Evolutionary conservation across 1,140 invertebrate genomes (phyloP), one percentile per base, ranked within the genome.

Genomic region (Branchinecta lynchi): DNA sequence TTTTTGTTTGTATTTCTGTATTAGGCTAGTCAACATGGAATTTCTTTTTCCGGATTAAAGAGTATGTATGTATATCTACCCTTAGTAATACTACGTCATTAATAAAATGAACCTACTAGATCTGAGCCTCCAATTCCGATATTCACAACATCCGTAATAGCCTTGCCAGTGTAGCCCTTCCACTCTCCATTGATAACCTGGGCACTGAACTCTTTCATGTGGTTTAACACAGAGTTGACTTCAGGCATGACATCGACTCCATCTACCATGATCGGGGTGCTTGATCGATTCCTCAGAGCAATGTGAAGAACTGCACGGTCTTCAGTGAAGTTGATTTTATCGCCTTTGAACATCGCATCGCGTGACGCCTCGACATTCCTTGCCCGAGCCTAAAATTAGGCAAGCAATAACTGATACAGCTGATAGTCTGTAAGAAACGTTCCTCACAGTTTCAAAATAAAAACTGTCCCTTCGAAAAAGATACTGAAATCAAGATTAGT

Each of bases 71-170:
- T n/a, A n/a, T n/a, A n/a, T n/a, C n/a, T n/a, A n/a, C n/a, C n/a
- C n/a, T n/a, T n/a, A n/a, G n/a, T n/a, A n/a, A n/a, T n/a, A n/a
- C n/a, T n/a, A n/a, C n/a, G n/a, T 67, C 21, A 60, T 66, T 43
- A 43, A 8, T 45, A 68, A 45, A 70, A 44, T 43, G 10, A 21
- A 74, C 76, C 79, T 80, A 89, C 87, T 75, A 99, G 81, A 84
- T 99, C 97, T 7, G 96, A 99, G 43, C 97, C 97, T 68, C 97
- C 97, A 76, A 99, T 99, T 68, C 97, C 97, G 82, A 99, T 99
- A 79, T 99, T 99, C 43, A 99, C 90, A 67, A 99, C 91, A 84
- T 99, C 96, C 70, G 91, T 95, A 66, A 99, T 98, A 70, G 87
- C 77, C 80, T 98, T 93, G 9, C 94, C 95, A 7, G 93, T 94